Evolutionary conservation across 2,888 invertebrate genomes (phyloP), one percentile per base, ranked within the genome.

Genomic region (Scaptomyza polygonia): DNA sequence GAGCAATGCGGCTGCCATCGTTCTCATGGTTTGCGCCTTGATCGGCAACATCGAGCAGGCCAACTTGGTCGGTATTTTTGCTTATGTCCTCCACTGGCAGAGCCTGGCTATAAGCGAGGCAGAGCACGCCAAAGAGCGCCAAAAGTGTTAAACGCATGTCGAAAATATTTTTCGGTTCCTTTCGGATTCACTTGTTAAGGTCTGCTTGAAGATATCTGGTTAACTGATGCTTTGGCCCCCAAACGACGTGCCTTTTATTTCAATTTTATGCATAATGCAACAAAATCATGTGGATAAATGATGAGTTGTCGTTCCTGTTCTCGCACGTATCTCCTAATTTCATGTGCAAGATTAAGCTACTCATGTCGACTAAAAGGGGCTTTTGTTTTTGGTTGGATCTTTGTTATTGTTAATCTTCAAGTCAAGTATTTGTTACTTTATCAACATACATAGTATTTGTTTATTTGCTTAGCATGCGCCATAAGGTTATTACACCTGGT

Each of bases 91-190:
- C 62, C 55, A 59, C 6, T 0, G 32, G 51, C 7, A 47, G 39
- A 5, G 45, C 83, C 9, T 48, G 34, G 55, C 59, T 53, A 11
- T 30, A 77, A 57, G 57, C 81, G 29, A 82, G 52, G 54, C 64
- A 77, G 16, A 78, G 12, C 2, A 71, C 40, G 32, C 67, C 67
- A 16, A 84, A 39, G n/a, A 84, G 29, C 5, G 84, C 66, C 21
- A 78, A 25, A 25, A 82, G 54, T 47, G 63, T 65, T 5, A 86
- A 47, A 67, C 82, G 82, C 82, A 82, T 82, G 40, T 59, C 71
- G 29, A 21, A 7, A 12, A 9, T 29, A 8, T 29, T 29, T 29
- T 5, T 34, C 11, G 25, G 14, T 47, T 25, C 12, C 32, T 25
- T 16, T n/a, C 16, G n/a, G 14, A 14, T 68, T 36, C 2, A 40